Conservation (phyloP, 2,888 invertebrate genomes). For the Scrobipalpa costella region DNA sequence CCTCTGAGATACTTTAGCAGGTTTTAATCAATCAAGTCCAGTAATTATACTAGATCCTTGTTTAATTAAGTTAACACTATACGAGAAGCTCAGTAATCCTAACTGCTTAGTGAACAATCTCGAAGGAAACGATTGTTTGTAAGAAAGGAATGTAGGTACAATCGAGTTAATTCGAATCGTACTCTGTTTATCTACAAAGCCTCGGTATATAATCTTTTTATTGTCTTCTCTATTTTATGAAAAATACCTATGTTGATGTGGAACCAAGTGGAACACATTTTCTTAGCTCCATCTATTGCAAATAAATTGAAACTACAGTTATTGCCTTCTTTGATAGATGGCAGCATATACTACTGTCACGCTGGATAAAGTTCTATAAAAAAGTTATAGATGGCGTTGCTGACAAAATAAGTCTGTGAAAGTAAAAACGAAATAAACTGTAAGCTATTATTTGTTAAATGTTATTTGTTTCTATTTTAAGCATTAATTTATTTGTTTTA, state of each 20-base stretch:
- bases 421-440: not conserved
- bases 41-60: constrained; percentile 39
- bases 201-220: too few relatives aligned
- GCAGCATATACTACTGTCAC: not conserved
- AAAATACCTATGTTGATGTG: too few relatives aligned
- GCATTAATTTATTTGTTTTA: not conserved
- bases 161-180: too few relatives aligned
- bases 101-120: too few relatives aligned
- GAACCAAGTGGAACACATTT: constrained; percentile 6
- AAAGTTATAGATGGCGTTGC: not conserved
- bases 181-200: too few relatives aligned
- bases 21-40: constrained; percentile 3
- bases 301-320: not conserved
- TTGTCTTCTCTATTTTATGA: too few relatives aligned
- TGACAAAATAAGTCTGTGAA: too few relatives aligned
- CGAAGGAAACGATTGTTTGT: too few relatives aligned
- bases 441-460: not conserved
- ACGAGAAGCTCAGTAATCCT: too few relatives aligned
- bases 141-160: too few relatives aligned
- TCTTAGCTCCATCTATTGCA: not conserved
- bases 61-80: constrained; percentile 41
- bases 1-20: too few relatives aligned
- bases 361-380: not conserved
- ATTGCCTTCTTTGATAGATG: not conserved
- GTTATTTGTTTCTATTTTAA: not conserved